Conservation (phyloP, 2,888 invertebrate genomes). For the Sceliomorpha sp. region DNA sequence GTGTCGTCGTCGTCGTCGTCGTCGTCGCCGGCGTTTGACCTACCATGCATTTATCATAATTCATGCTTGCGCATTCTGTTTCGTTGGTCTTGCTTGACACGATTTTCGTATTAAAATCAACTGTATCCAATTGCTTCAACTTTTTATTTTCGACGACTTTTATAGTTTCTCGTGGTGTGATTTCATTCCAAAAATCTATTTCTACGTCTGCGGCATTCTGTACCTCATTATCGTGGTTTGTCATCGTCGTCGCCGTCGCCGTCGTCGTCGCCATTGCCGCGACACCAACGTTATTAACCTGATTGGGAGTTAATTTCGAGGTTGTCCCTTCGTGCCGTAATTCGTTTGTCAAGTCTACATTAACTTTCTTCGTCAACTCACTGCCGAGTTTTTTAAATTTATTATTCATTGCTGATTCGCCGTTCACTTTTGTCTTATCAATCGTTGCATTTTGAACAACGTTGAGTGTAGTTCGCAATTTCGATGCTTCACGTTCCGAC, state of each 20-base stretch:
- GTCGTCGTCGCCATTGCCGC: no score
- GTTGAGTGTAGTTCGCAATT: no score
- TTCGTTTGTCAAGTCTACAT: slow-evolving; percentile 28
- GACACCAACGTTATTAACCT: no score
- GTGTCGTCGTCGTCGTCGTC: no score
- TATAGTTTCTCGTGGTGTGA: slow-evolving; percentile 63
- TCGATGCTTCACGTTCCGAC: no score
- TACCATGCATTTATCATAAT: no score
- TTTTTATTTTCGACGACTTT: slow-evolving; percentile 63
- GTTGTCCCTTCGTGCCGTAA: slow-evolving; percentile 33
- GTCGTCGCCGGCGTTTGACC: no score
- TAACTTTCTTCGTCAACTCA: slow-evolving; percentile 32
- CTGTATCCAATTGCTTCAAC: slow-evolving; percentile 7
- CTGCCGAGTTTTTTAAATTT: slow-evolving; percentile 26
- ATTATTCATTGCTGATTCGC: no score
- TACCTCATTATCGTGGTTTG: slow-evolving; percentile 42
- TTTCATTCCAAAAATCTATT: slow-evolving; percentile 77
- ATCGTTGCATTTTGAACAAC: slow-evolving; percentile 20
- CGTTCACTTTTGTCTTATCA: no score
- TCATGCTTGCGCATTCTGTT: no score
- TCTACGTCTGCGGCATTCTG: slow-evolving; percentile 58
- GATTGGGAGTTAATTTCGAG: slow-evolving; percentile 47
- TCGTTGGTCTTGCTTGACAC: no score
- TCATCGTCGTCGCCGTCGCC: slow-evolving; percentile 23
- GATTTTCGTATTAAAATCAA: no score